Base-by-base conservation (phyloP, 2,888 invertebrate species). In the Pseudeuparius sepicola region DNA sequence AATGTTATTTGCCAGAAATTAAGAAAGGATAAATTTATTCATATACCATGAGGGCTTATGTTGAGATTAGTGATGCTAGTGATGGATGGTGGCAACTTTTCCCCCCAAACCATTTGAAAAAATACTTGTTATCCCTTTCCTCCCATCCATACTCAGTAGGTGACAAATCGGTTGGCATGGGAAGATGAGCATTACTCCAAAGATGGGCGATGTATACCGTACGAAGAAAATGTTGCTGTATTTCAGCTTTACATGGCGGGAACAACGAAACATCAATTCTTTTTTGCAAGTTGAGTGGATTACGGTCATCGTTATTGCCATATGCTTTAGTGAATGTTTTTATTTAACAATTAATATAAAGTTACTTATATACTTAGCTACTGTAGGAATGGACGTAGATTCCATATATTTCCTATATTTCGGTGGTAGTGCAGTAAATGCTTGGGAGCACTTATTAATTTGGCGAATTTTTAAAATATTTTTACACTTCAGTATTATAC, bases 181-280 rank as follows among this genome's bases (percentile, higher is more conserved):
- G 10, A 4, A 24, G 32, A 29, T 41, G 35, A 17, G 32, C 41
- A 31, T 41, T 18, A 18, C 41, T 38, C 37, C 37, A 41, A 35
- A 41, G 37, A 24, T 38, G 26, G 9, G 41, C 34, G 17, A 41
- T 41, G 32, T 34, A 34, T 27, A 33, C 23, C 12, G 34, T 35
- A 16, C 34, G 37, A 5, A 28, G 24, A 27, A 40, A 16, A 15
- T 40, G 37, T 24, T 40, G 37, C 7, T 30, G 14, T 20, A 40
- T 31, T 25, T 37, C 37, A 7, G 34, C 29, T 24, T 40, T 25
- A 31, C 40, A 40, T 11, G 34, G 37, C 17, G 34, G 37, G 25
- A 48, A 34, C 25, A 35, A 34, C 4, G 45, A 41, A 14, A 38
- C 37, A 24, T 47, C 47, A 25, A 41, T 28, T 28, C 20, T 34